Evolutionary conservation across 1,140 invertebrate genomes (phyloP).

Genomic region (Sycophaga agraensis): DNA sequence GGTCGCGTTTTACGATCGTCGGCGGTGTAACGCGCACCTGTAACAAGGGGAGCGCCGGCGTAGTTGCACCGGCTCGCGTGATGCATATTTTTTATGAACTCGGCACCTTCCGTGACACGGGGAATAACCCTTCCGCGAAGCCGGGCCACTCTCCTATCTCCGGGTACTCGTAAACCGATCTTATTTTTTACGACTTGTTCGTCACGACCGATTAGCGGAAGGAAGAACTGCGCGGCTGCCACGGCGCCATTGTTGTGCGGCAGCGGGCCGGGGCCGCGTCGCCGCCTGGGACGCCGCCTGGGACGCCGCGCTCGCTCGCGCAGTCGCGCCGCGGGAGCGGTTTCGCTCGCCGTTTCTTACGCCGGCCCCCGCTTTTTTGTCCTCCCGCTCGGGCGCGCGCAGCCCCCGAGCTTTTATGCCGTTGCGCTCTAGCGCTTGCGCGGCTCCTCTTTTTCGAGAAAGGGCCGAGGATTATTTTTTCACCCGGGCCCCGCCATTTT

Average conservation of each 20-base stretch:
- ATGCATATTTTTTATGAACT: constrained; percentile 54
- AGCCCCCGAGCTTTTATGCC: too few species aligned
- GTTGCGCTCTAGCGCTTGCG: too few species aligned
- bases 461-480: too few species aligned
- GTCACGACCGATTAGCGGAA: constrained; percentile 50
- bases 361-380: too few species aligned
- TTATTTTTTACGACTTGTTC: constrained; percentile 52
- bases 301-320: background rate
- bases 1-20: constrained; percentile 49
- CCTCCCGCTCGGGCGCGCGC: too few species aligned
- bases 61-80: constrained; percentile 41
- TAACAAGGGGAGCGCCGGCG: constrained; percentile 30
- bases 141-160: constrained; percentile 48
- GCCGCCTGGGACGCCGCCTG: background rate
- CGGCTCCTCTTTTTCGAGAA: too few species aligned
- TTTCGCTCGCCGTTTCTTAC: background rate
- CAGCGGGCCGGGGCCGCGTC: background rate
- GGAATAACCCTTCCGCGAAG: constrained; percentile 52
- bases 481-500: too few species aligned
- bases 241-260: background rate
- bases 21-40: constrained; percentile 37
- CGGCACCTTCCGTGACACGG: constrained; percentile 52
- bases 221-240: constrained; percentile 29
- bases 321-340: background rate
- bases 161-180: constrained; percentile 54